phyloP scores from a whole-genome alignment of 2,113 vertebrate species.

The Lophotis ruficrista region DNA sequence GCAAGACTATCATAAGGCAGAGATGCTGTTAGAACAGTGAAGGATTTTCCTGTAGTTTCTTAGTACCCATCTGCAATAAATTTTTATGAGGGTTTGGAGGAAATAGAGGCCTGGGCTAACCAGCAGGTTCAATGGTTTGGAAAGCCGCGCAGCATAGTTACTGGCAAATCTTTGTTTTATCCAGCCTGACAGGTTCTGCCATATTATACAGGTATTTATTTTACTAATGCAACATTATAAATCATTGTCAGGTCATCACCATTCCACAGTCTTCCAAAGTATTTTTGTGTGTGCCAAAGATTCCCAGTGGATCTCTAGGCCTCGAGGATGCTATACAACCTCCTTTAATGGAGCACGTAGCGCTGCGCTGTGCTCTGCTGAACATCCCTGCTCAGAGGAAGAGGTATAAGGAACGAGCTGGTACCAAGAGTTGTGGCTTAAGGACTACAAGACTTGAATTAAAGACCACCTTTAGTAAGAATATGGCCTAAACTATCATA shows the following conservation, averaged over 20 bases:
- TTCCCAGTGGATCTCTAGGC: neutral
- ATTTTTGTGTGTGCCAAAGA: neutral
- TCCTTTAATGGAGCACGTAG: neutral
- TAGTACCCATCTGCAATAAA: constrained; percentile 11
- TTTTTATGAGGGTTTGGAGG: constrained; percentile 14
- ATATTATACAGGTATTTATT: constrained; percentile 1
- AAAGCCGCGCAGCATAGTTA: neutral
- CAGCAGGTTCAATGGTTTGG: constrained; percentile 6
- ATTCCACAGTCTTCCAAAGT: neutral
- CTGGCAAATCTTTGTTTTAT: constrained; percentile 1
- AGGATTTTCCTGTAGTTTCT: constrained; percentile 17
- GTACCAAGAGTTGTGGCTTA: neutral
- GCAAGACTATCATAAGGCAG: neutral
- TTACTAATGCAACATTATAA: constrained; percentile 25
- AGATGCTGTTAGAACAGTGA: neutral
- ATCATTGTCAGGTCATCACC: neutral
- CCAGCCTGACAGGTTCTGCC: neutral
- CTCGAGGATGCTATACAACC: neutral
- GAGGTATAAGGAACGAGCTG: neutral
- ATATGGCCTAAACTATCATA: neutral
- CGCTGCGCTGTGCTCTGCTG: neutral
- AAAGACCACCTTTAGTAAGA: neutral
- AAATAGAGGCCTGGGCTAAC: neutral
- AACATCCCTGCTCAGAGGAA: neutral
- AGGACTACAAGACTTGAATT: neutral